Base-by-base conservation (phyloP, 2,888 invertebrate genomes). In the Chromoteleia sp. region DNA sequence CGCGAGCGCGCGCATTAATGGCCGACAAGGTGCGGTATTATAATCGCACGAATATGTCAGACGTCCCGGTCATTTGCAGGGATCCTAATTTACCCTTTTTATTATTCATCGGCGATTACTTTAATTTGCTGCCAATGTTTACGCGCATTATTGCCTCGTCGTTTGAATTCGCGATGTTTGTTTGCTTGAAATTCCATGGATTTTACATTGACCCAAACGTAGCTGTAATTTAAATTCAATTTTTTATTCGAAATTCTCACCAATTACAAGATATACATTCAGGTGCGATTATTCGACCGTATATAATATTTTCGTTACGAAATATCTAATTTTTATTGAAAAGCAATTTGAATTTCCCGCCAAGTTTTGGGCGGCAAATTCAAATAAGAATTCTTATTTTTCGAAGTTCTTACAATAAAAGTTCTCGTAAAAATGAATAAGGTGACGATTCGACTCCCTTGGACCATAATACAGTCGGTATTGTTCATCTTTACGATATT, bases 1-100 rank as follows among this genome's bases (percentile, higher is more conserved):
- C 61, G 68, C 52, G 79, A 73, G 65, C 52, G 25, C 63, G 43
- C 68, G 45, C 65, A 48, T 70, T 70, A 80, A 80, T 70, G 70
- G 52, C 70, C 50, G 63, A 75, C 63, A 70, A 75, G 75, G 75
- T 70, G 80, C 75, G 80, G 80, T 80, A 61, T 61, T 80, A 74
- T 68, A 68, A 48, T 33, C 61, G 43, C 67, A 45, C 41, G 61
- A 74, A 52, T 67, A 67, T 67, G 50, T 67, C 48, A 29, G 36
- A 43, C 65, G 36, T 39, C 29, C 39, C 45, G 56, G 54, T 45
- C 61, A 54, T 63, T 54, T 73, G 52, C 71, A 52, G 61, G 52
- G 61, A 71, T 71, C 61, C 61, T 71, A 61, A 71, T 71, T 71
- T 71, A 71, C 61, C 52, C 52, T 61, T 71, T 52, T 71, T 71